phyloP scores from a whole-genome alignment of 2,797 vertebrate species.

The Mus spretus region DNA sequence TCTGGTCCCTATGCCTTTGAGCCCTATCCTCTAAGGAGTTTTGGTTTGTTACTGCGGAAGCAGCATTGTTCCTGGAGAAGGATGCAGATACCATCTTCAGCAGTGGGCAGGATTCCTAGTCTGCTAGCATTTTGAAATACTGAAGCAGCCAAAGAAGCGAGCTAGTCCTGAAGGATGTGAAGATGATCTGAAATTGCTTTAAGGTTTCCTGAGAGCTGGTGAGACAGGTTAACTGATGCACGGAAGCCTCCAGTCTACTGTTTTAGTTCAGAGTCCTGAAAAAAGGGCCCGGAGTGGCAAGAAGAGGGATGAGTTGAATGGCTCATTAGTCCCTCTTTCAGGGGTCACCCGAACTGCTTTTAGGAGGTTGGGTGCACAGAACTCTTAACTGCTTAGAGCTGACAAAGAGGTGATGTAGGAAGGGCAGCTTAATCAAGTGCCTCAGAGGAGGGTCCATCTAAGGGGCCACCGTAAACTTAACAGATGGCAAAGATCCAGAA shows the following conservation, averaged over 20 bases:
- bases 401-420: background rate
- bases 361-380: background rate
- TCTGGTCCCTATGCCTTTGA: background rate
- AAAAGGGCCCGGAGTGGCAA: background rate
- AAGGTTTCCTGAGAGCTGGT: background rate
- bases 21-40: background rate
- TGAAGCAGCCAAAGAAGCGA: background rate
- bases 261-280: background rate
- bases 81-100: background rate
- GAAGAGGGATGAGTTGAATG: background rate
- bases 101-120: background rate
- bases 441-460: background rate
- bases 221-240: background rate
- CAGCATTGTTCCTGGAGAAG: background rate
- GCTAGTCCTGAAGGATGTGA: background rate
- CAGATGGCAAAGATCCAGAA: background rate
- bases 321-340: background rate
- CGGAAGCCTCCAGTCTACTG: background rate
- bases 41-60: background rate
- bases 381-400: background rate
- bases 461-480: background rate
- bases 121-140: background rate
- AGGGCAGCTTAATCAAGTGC: background rate
- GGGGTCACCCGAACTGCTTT: background rate
- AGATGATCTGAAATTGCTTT: background rate